Percentiles rank a stretch among this genome's conserved stretches.
These are phyloP conservation scores for Limnephilus lunatus DNA, from an alignment of 2,888 invertebrate genomes.

Conservation along the genomic window DNA sequence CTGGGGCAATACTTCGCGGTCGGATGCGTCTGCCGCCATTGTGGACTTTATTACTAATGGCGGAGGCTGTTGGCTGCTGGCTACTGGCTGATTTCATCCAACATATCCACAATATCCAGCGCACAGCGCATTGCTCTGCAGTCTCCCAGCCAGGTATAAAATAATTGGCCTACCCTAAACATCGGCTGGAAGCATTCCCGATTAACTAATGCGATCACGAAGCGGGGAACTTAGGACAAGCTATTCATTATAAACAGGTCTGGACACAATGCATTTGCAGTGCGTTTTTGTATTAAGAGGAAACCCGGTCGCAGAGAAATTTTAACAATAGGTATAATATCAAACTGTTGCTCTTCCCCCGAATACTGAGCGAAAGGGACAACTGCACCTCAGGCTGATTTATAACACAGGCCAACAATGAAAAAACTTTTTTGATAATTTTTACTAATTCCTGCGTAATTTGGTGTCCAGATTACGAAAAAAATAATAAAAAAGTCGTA, in stretches of 20 bases:
- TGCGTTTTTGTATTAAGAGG: not conserved
- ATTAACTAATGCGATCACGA: not conserved
- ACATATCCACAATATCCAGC: not conserved
- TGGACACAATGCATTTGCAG: not conserved
- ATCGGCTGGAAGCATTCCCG: not conserved
- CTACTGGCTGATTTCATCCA: too few species aligned
- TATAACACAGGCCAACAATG: too few species aligned
- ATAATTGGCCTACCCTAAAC: slow-evolving; percentile 20
- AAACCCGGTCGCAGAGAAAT: too few species aligned
- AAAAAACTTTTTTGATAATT: too few species aligned
- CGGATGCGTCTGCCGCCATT: not conserved
- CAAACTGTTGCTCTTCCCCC: too few species aligned
- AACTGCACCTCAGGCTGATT: too few species aligned
- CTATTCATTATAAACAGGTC: slow-evolving; percentile 17
- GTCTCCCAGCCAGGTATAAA: not conserved
- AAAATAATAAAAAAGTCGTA: too few species aligned
- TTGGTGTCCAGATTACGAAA: too few species aligned
- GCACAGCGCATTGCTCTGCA: not conserved
- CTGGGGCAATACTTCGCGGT: slow-evolving; percentile 8
- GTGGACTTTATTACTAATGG: not conserved
- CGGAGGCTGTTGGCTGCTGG: too few species aligned
- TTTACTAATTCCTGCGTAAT: too few species aligned
- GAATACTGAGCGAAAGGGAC: too few species aligned
- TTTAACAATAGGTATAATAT: too few species aligned
- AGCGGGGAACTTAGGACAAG: not conserved